These are phyloP conservation scores for Hypomesus transpacificus DNA, from an alignment of 2,113 vertebrate genomes.

Conservation along the genomic window DNA sequence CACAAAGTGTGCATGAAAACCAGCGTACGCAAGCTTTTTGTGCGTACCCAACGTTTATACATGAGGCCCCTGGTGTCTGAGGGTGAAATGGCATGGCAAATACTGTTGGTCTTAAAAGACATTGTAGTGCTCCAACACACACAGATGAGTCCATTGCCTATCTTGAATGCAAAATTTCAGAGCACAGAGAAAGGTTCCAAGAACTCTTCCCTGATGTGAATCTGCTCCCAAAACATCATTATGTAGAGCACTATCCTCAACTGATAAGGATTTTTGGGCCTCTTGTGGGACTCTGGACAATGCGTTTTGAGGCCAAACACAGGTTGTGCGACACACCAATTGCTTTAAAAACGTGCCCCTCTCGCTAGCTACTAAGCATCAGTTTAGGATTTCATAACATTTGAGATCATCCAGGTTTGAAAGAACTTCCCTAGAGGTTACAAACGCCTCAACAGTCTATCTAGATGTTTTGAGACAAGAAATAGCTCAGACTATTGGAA, in stretches of 20 bases:
- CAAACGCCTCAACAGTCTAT: conserved; percentile 11
- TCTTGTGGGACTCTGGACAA: conserved; percentile 27
- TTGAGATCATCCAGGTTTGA: not conserved
- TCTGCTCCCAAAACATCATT: conserved; percentile 35
- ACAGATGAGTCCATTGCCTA: conserved; percentile 7
- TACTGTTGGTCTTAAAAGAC: conserved; percentile 32
- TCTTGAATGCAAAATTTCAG: conserved; percentile 26
- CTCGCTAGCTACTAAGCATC: conserved; percentile 31
- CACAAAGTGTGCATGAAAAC: too few species aligned
- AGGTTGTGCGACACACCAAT: conserved; percentile 38
- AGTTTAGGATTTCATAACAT: not conserved
- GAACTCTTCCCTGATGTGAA: conserved; percentile 22
- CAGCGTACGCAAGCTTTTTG: too few species aligned
- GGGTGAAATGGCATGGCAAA: conserved; percentile 34
- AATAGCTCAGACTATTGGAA: too few species aligned
- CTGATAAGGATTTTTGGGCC: conserved; percentile 10
- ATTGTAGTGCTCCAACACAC: conserved; percentile 30
- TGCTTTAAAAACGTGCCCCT: conserved; percentile 40
- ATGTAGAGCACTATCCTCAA: conserved; percentile 33
- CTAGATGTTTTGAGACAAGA: conserved; percentile 25
- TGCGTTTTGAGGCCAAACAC: conserved; percentile 1
- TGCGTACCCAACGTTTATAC: too few species aligned
- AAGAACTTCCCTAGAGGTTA: conserved; percentile 14
- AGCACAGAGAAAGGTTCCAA: conserved; percentile 21
- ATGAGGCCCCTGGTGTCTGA: conserved; percentile 13